Evolutionary conservation across 1,140 invertebrate species (phyloP).

Genomic region (Listronotus oregonensis): DNA sequence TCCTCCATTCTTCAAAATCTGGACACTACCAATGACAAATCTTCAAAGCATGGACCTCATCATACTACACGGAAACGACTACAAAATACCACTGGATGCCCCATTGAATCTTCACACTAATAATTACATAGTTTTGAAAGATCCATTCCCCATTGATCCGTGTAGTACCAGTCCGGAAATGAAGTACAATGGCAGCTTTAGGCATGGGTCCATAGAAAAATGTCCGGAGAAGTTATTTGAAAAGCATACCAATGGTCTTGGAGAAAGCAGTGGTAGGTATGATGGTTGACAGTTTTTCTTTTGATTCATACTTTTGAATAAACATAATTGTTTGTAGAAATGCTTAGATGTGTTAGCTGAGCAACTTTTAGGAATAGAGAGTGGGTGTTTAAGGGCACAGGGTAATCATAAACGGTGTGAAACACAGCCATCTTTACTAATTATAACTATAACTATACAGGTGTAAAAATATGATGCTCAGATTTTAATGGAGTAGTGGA

Average conservation of each 20-base stretch:
- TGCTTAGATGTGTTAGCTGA: too few species aligned
- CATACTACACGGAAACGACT: slow-evolving; percentile 43
- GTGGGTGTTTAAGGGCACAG: too few species aligned
- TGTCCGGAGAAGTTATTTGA: slow-evolving; percentile 11
- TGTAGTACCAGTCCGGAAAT: slow-evolving; percentile 5
- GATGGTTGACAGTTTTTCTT: neutral
- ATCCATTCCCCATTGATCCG: slow-evolving; percentile 15
- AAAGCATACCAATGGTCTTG: neutral
- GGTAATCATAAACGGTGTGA: too few species aligned
- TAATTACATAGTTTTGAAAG: slow-evolving; percentile 46
- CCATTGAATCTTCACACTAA: slow-evolving; percentile 33
- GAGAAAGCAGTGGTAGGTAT: neutral
- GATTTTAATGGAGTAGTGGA: too few species aligned
- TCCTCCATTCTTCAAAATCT: slow-evolving; percentile 51
- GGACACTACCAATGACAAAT: slow-evolving; percentile 34
- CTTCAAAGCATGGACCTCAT: slow-evolving; percentile 45
- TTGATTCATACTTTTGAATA: too few species aligned
- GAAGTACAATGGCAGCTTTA: neutral
- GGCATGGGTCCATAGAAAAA: neutral
- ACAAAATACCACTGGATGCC: slow-evolving; percentile 38
- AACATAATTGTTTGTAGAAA: too few species aligned
- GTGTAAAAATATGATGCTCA: too few species aligned
- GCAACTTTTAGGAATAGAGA: too few species aligned
- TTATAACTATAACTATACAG: too few species aligned
- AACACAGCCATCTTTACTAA: too few species aligned